Percentiles rank a stretch among this genome's conserved stretches.
Conservation (phyloP, 1,140 invertebrate genomes). For the Bombus turneri region DNA sequence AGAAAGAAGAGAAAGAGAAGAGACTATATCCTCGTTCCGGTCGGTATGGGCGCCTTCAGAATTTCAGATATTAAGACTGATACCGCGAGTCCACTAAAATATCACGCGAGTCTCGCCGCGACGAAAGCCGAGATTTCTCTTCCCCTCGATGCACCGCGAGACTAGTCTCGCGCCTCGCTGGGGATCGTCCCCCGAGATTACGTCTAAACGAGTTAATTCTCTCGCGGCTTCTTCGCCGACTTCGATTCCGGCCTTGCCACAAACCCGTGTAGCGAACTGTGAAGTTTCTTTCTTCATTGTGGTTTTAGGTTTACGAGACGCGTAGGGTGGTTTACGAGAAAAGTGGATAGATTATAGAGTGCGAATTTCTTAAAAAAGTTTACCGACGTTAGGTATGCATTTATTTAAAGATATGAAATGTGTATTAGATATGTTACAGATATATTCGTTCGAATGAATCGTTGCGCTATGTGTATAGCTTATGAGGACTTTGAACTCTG, state of each 20-base stretch:
- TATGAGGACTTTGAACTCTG: not conserved
- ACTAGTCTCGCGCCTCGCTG: constrained; percentile 22
- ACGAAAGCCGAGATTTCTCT: constrained; percentile 48
- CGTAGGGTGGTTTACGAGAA: not conserved
- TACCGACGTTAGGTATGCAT: too few species aligned
- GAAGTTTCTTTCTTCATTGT: not conserved
- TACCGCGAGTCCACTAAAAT: constrained; percentile 65
- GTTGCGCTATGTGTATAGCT: too few species aligned
- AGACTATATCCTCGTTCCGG: constrained; percentile 44
- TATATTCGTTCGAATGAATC: not conserved
- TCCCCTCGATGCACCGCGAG: not conserved
- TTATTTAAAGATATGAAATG: too few species aligned
- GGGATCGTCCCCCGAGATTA: constrained; percentile 65
- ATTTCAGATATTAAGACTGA: constrained; percentile 72
- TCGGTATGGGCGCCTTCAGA: constrained; percentile 68
- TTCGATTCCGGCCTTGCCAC: constrained; percentile 29
- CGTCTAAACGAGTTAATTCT: constrained; percentile 74
- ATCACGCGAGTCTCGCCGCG: constrained; percentile 54
- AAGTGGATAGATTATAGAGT: not conserved
- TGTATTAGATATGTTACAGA: too few species aligned
- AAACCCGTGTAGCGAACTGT: not conserved
- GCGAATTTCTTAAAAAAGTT: too few species aligned
- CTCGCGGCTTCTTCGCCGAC: constrained; percentile 23
- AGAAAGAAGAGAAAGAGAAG: not conserved
- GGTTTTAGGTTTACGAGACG: not conserved